These are phyloP conservation scores for Cosmopolites sordidus DNA, from an alignment of 2,888 invertebrate species.

Conservation along the genomic window DNA sequence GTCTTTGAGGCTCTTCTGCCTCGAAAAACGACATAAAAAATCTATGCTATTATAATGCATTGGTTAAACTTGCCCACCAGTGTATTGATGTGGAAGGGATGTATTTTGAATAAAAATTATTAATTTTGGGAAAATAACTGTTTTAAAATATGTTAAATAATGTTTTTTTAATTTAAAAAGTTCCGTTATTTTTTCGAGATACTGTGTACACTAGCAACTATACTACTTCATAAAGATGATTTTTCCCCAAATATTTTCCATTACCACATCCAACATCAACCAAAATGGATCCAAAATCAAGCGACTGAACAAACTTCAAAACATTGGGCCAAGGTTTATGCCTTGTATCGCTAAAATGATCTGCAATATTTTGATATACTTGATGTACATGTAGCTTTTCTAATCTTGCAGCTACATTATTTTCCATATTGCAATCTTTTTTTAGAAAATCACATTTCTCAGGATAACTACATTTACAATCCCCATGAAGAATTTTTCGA, in stretches of 20 bases:
- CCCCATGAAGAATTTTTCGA: slow-evolving; percentile 50
- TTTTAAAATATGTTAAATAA: too few relatives aligned
- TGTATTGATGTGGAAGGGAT: too few relatives aligned
- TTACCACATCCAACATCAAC: slow-evolving; percentile 97
- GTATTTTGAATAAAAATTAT: too few relatives aligned
- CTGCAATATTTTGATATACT: slow-evolving; percentile 91
- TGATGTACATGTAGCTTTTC: slow-evolving; percentile 76
- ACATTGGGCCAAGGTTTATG: slow-evolving; percentile 95
- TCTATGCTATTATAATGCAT: too few relatives aligned
- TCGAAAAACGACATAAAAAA: too few relatives aligned
- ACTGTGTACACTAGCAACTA: too few relatives aligned
- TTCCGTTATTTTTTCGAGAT: too few relatives aligned
- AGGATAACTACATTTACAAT: slow-evolving; percentile 62
- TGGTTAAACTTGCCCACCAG: too few relatives aligned
- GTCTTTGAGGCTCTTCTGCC: too few relatives aligned
- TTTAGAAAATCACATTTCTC: slow-evolving; percentile 60
- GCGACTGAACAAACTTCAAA: slow-evolving; percentile 66
- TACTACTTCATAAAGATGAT: slow-evolving; percentile 58
- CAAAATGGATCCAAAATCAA: slow-evolving; percentile 66
- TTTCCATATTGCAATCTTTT: slow-evolving; percentile 27
- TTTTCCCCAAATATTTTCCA: slow-evolving; percentile 84
- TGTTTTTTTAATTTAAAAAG: too few relatives aligned
- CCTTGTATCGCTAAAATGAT: slow-evolving; percentile 91
- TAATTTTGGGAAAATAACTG: too few relatives aligned
- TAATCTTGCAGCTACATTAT: slow-evolving; percentile 54